These are phyloP conservation scores for Microtus oregoni DNA, from an alignment of 2,113 vertebrate species.

Conservation along the genomic window DNA sequence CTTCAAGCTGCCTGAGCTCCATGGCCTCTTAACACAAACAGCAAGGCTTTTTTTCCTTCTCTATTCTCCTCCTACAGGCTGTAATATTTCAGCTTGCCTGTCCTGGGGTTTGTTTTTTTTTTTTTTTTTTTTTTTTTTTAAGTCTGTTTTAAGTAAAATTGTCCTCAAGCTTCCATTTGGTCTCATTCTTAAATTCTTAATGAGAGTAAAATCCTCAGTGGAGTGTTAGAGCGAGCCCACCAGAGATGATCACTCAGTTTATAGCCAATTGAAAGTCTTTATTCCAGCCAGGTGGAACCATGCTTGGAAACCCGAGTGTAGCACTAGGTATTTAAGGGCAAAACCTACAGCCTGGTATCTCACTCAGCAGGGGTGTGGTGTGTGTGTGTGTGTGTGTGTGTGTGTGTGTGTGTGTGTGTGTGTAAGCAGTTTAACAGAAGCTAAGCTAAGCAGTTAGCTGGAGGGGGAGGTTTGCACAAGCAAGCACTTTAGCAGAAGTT, in stretches of 20 bases:
- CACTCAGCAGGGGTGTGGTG: background rate
- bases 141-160: background rate
- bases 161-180: background rate
- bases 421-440: background rate
- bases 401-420: background rate
- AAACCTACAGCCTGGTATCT: background rate
- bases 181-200: background rate
- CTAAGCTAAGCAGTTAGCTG: background rate
- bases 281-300: background rate
- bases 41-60: background rate
- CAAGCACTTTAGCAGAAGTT: background rate
- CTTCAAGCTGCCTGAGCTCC: background rate
- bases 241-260: background rate
- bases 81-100: background rate
- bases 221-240: background rate
- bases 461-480: background rate
- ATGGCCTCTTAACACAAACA: background rate
- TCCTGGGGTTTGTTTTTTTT: background rate
- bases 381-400: background rate
- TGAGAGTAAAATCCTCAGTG: background rate
- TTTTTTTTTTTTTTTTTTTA: too few relatives aligned
- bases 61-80: too few relatives aligned
- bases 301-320: background rate
- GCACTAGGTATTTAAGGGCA: background rate
- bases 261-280: background rate